Conservation (phyloP, 2,113 vertebrate species). For the Scomber scombrus region DNA sequence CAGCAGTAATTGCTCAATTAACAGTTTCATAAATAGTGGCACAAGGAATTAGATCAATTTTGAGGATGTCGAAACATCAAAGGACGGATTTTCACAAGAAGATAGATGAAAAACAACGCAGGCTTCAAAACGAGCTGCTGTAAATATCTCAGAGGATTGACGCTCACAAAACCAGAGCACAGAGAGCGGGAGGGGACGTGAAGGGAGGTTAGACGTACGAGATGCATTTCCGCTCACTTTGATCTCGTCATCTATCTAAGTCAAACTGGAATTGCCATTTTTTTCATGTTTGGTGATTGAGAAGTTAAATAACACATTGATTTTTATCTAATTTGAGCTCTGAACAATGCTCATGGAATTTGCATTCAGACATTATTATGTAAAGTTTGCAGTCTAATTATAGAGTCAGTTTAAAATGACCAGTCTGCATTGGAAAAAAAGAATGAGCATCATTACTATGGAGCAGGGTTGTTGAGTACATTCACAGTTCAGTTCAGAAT, state of each 20-base stretch:
- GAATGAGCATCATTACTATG: constrained; percentile 38
- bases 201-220: constrained; percentile 8
- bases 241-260: constrained; percentile 17
- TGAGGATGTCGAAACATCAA: constrained; percentile 56
- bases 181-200: not conserved
- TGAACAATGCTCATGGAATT: constrained; percentile 3
- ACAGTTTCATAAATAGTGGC: constrained; percentile 58
- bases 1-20: constrained; percentile 66
- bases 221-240: constrained; percentile 38
- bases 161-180: constrained; percentile 3
- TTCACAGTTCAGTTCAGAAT: constrained; percentile 21
- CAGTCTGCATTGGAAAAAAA: constrained; percentile 8
- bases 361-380: constrained; percentile 20
- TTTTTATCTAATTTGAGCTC: constrained; percentile 3
- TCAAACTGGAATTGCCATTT: constrained; percentile 6
- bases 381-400: constrained; percentile 45
- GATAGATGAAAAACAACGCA: constrained; percentile 44
- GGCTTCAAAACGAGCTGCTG: constrained; percentile 33
- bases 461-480: constrained; percentile 10
- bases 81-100: constrained; percentile 47
- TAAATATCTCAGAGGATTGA: constrained; percentile 54
- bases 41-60: constrained; percentile 56
- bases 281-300: constrained; percentile 3
- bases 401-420: constrained; percentile 30
- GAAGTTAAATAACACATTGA: constrained; percentile 5